Percentiles rank a stretch among this genome's conserved stretches.
phyloP scores from a whole-genome alignment of 2,113 vertebrate species.

The Brachypteracias leptosomus region DNA sequence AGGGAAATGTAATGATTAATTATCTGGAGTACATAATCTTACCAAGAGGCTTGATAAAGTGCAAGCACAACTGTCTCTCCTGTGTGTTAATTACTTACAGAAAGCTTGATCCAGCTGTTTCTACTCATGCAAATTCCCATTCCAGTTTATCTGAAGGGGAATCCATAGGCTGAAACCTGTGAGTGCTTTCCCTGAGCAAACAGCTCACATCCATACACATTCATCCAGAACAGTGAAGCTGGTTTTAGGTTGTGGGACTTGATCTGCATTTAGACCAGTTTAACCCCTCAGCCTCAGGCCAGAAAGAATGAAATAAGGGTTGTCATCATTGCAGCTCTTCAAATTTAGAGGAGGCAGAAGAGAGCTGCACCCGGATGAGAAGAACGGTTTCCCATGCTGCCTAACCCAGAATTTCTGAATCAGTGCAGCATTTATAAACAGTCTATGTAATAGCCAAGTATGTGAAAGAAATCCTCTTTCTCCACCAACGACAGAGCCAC shows the following conservation, averaged over 20 bases:
- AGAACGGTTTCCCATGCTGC: rapidly evolving
- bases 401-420: neutral
- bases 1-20: slow-evolving; percentile 72
- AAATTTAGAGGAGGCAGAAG: neutral
- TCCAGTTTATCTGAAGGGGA: neutral
- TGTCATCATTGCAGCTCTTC: neutral
- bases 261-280: neutral
- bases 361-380: neutral
- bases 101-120: slow-evolving; percentile 53
- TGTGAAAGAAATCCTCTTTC: neutral
- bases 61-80: slow-evolving; percentile 53
- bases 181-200: neutral
- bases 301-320: neutral
- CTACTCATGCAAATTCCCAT: slow-evolving; percentile 31
- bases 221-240: neutral
- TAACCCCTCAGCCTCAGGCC: neutral
- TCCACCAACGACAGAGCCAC: neutral
- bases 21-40: slow-evolving; percentile 69
- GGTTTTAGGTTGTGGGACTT: neutral
- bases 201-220: rapidly evolving
- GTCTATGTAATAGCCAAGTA: neutral
- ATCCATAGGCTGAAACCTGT: neutral
- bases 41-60: slow-evolving; percentile 60
- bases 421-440: neutral
- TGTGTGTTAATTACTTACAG: slow-evolving; percentile 58